These are phyloP conservation scores for Zaprionus bogoriensis DNA, from an alignment of 2,888 invertebrate genomes.

Conservation along the genomic window DNA sequence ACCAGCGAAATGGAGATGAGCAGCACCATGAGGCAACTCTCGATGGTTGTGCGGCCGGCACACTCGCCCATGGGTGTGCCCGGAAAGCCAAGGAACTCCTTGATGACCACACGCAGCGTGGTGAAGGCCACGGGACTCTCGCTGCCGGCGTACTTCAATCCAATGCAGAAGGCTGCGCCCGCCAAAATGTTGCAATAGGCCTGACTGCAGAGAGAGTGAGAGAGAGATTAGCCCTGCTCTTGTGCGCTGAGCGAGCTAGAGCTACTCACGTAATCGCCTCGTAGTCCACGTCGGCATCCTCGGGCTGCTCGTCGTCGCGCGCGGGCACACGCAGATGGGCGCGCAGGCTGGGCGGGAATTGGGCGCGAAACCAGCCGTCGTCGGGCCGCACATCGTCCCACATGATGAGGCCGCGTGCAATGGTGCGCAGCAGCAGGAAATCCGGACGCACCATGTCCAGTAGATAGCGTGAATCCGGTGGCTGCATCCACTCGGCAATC, in stretches of 20 bases:
- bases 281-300: conserved; percentile 87
- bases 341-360: conserved; percentile 90
- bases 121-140: conserved; percentile 91
- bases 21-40: conserved; percentile 93
- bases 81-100: conserved; percentile 79
- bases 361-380: conserved; percentile 91
- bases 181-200: conserved; percentile 98
- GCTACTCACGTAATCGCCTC: conserved; percentile 96
- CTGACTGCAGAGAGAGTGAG: too few relatives aligned
- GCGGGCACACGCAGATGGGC: conserved; percentile 70
- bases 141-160: conserved; percentile 96
- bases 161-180: conserved; percentile 96
- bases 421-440: conserved; percentile 91
- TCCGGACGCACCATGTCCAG: conserved; percentile 96
- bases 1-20: conserved; percentile 88
- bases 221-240: too few relatives aligned
- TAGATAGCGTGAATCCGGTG: conserved; percentile 94
- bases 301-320: conserved; percentile 85
- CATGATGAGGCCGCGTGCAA: conserved; percentile 92
- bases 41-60: conserved; percentile 94
- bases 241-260: too few relatives aligned
- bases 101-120: conserved; percentile 84
- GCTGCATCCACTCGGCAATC: conserved; percentile 94
- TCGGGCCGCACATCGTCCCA: conserved; percentile 94
- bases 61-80: conserved; percentile 92